Evolutionary conservation across 2,113 vertebrate species (phyloP), one percentile per base, ranked within the genome.

Genomic region (Lagopus muta): DNA sequence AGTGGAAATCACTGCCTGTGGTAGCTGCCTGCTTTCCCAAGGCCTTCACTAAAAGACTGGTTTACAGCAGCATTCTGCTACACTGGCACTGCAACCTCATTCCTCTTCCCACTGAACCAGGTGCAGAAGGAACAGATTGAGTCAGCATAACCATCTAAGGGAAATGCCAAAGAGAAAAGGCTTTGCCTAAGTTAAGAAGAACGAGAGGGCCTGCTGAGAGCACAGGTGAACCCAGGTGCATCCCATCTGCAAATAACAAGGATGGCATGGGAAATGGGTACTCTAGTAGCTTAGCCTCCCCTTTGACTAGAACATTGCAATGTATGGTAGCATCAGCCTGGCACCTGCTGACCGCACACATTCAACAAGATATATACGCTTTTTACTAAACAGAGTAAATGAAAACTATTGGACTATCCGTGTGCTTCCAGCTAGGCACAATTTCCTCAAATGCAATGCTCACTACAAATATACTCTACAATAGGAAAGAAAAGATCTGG

Each of bases 391-490:
- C 27, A 42, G 2, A 61, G 10, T 15, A 84, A 54, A 15, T 47
- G 36, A 87, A 85, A 86, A 5, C 14, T 79, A 70, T 8, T n/a
- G 67, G 30, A 20, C 45, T 52, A 38, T 32, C 47, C 40, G 34
- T 32, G 48, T 64, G 45, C 36, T 80, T 94, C 58, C 78, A 76
- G 54, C 55, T 62, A 82, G 74, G 57, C 32, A 27, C 3, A 10
- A 80, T 69, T 93, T 85, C 34, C 45, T 82, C 58, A n/a, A 76
- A 84, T 25, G 38, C 42, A 54, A 82, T 34, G 10, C n/a, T 64
- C 64, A 42, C 30, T 88, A 38, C 22, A 88, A 79, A 82, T 6
- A 12, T 32, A 50, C 38, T 80, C 67, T 24, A 64, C 25, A 50
- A 11, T 50, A 38, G 11, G 47, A 82, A 70, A 79, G 66, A 87